Percentiles rank a stretch among this genome's conserved stretches.
These are phyloP conservation scores for Pegoplata infirma DNA, from an alignment of 2,888 invertebrate species.

Conservation along the genomic window DNA sequence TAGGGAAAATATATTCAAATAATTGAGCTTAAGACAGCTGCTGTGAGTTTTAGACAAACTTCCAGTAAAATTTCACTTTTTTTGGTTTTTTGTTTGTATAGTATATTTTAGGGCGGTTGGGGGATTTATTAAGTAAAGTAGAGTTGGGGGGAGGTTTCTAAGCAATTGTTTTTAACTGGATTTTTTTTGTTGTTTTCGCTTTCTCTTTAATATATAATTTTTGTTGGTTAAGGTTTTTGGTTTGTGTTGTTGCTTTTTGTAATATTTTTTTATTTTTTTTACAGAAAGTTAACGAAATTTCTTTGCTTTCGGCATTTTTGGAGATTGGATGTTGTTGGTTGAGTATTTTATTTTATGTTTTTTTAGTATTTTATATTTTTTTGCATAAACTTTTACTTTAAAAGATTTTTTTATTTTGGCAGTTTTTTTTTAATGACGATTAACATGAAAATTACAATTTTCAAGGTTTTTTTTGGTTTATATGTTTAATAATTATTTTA, in stretches of 20 bases:
- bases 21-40: slow-evolving; percentile 50
- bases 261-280: too few species aligned
- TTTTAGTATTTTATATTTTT: slow-evolving; percentile 41
- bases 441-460: not conserved
- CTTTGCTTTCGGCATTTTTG: slow-evolving; percentile 58
- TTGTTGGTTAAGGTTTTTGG: not conserved
- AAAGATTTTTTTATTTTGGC: not conserved
- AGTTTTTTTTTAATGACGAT: not conserved
- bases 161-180: slow-evolving; percentile 38
- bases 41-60: slow-evolving; percentile 22
- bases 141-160: slow-evolving; percentile 4
- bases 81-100: not conserved
- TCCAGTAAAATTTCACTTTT: slow-evolving; percentile 3
- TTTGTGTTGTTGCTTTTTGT: slow-evolving; percentile 19
- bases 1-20: slow-evolving; percentile 13
- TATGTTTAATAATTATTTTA: slow-evolving; percentile 9
- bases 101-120: not conserved
- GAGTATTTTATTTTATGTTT: slow-evolving; percentile 2
- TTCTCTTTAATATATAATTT: slow-evolving; percentile 35
- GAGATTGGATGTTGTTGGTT: slow-evolving; percentile 58
- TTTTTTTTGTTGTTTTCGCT: slow-evolving; percentile 19
- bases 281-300: slow-evolving; percentile 49
- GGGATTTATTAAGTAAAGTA: not conserved
- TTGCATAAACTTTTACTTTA: slow-evolving; percentile 42
- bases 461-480: slow-evolving; percentile 5